Evolutionary conservation across 2,797 vertebrate species (phyloP).

Genomic region (Arnoldichthys spilopterus): DNA sequence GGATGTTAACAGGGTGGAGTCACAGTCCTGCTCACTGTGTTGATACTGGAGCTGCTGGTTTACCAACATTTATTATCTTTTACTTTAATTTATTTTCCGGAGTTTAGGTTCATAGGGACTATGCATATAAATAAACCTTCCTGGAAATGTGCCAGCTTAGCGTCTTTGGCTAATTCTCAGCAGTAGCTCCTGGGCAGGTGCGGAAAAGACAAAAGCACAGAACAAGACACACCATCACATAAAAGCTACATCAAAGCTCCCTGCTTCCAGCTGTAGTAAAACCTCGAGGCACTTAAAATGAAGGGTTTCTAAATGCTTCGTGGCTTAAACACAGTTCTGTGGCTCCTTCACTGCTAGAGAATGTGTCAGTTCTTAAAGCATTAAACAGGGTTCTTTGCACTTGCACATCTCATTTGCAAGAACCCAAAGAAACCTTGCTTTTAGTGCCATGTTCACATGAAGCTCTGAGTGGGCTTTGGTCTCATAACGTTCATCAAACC

Average conservation of each 20-base stretch:
- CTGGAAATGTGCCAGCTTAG: not conserved
- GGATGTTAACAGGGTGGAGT: too few relatives aligned
- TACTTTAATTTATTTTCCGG: not conserved
- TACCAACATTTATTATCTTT: not conserved
- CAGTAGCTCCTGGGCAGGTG: not conserved
- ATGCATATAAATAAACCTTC: not conserved
- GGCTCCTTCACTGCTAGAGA: not conserved
- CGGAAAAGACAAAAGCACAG: not conserved
- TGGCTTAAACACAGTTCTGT: not conserved
- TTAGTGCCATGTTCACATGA: not conserved
- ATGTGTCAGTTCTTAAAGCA: not conserved
- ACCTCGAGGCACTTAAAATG: not conserved
- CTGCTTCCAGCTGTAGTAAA: not conserved
- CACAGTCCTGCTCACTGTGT: too few relatives aligned
- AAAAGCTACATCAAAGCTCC: constrained; percentile 7
- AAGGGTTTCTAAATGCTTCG: not conserved
- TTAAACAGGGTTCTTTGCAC: too few relatives aligned
- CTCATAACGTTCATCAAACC: not conserved
- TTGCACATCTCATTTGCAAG: not conserved
- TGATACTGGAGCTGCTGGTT: not conserved
- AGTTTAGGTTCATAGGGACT: not conserved
- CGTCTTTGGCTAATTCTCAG: not conserved
- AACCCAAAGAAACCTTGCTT: not conserved
- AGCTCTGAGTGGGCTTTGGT: not conserved
- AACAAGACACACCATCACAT: constrained; percentile 7